Evolutionary conservation across 2,113 vertebrate genomes (phyloP), one percentile per base, ranked within the genome.

Genomic region (Octodon degus): DNA sequence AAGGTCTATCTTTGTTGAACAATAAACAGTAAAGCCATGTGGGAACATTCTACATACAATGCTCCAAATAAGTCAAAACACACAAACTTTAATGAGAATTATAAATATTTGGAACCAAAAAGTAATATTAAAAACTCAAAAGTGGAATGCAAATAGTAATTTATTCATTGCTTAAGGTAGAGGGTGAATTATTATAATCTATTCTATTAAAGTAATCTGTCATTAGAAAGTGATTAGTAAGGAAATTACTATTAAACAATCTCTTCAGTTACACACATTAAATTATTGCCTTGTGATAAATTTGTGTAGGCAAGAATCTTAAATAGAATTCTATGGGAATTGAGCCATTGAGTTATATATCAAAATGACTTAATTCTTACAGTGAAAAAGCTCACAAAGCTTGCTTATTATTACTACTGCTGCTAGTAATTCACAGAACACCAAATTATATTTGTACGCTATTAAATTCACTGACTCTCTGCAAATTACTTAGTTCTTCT

Each of bases 201-300:
- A 67, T 47, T 60, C 12, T 95, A 95, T 86, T 92, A 96, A 91
- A 97, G 80, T 92, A 92, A 97, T 97, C 94, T 96, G 63, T 97
- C 96, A 96, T 96, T 95, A 97, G 79, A 95, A 96, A 96, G 84
- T 96, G 76, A 97, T 97, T 96, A 93, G 94, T 80, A 89, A 91
- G 93, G 86, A 97, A 97, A 97, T 91, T 95, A 80, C 88, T 96
- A 84, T 94, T 94, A 97, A 97, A 83, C 27, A 96, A 30, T 96
- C 68, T 97, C 83, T 95, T 94, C 84, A 81, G 62, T 91, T 96
- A 95, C 60, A 94, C 63, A 93, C 93, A 96, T 32, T 87, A 95
- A 95, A 96, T 96, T 96, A 96, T 72, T 96, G 62, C 10, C 32
- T 2, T 86, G 53, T 93, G 79, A 94, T 84, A 79, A 95, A 96